phyloP scores from a whole-genome alignment of 1,140 invertebrate genomes.

The Pectinophora gossypiella region DNA sequence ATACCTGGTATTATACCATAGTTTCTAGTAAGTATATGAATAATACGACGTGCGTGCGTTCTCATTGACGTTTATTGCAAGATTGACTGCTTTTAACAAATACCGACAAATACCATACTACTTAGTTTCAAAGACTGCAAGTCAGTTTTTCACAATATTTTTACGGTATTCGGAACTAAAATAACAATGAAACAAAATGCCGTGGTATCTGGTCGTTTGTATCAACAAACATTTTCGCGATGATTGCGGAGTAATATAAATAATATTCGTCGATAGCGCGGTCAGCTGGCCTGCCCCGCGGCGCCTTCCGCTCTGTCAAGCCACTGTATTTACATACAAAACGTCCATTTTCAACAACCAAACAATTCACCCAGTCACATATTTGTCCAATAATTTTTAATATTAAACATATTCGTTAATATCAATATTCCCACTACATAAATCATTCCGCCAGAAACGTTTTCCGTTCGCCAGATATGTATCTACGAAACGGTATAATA shows the following conservation, averaged over 20 bases:
- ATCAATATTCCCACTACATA: background rate
- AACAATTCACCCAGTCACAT: conserved; percentile 21
- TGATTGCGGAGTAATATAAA: conserved; percentile 60
- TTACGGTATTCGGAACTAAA: background rate
- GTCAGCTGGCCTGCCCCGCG: conserved; percentile 20
- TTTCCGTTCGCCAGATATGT: background rate
- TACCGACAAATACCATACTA: too few species aligned
- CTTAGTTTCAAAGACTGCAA: too few species aligned
- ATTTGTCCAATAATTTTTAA: too few species aligned
- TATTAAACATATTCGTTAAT: too few species aligned
- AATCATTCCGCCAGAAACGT: background rate
- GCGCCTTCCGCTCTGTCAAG: conserved; percentile 17
- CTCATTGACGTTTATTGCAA: too few species aligned
- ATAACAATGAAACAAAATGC: conserved; percentile 12
- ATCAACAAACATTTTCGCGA: conserved; percentile 55
- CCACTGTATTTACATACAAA: conserved; percentile 24
- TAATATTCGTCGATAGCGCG: conserved; percentile 34
- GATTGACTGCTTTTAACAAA: too few species aligned
- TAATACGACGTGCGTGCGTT: too few species aligned
- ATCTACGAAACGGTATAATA: background rate
- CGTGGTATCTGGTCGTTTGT: conserved; percentile 34
- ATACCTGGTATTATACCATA: too few species aligned
- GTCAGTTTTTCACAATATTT: too few species aligned
- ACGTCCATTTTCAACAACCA: conserved; percentile 23
- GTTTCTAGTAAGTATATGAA: too few species aligned